Conservation (phyloP, 2,113 vertebrate genomes). For the Solea solea region DNA sequence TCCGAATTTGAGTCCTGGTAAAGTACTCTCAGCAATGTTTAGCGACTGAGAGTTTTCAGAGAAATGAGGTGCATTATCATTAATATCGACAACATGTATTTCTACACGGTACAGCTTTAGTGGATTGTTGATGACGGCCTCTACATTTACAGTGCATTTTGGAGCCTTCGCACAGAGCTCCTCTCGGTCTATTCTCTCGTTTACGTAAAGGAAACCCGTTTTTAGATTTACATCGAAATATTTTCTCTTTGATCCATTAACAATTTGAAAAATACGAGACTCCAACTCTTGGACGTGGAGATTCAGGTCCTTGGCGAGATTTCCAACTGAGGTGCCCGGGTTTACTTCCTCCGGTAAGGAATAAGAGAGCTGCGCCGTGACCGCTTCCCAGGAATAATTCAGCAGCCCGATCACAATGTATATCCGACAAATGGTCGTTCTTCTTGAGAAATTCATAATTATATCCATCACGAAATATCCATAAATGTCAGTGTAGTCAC, state of each 20-base stretch:
- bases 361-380: slow-evolving; percentile 62
- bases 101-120: slow-evolving; percentile 66
- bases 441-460: slow-evolving; percentile 4
- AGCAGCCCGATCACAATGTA: slow-evolving; percentile 41
- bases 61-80: slow-evolving; percentile 73
- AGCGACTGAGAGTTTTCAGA: slow-evolving; percentile 40
- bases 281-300: slow-evolving; percentile 52
- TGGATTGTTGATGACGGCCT: slow-evolving; percentile 66
- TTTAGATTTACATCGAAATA: slow-evolving; percentile 68
- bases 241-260: slow-evolving; percentile 49
- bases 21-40: slow-evolving; percentile 61
- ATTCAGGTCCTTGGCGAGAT: slow-evolving; percentile 65
- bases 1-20: slow-evolving; percentile 59
- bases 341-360: slow-evolving; percentile 71
- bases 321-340: slow-evolving; percentile 64
- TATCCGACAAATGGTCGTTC: slow-evolving; percentile 16
- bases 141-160: slow-evolving; percentile 55
- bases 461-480: not conserved
- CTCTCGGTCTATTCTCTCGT: slow-evolving; percentile 64
- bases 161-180: slow-evolving; percentile 53
- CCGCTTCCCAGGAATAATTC: slow-evolving; percentile 42
- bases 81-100: slow-evolving; percentile 67
- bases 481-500: not conserved
- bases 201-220: slow-evolving; percentile 62
- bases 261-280: slow-evolving; percentile 57